These are phyloP conservation scores for Pheosia tremula DNA, from an alignment of 2,888 invertebrate genomes.

Conservation along the genomic window DNA sequence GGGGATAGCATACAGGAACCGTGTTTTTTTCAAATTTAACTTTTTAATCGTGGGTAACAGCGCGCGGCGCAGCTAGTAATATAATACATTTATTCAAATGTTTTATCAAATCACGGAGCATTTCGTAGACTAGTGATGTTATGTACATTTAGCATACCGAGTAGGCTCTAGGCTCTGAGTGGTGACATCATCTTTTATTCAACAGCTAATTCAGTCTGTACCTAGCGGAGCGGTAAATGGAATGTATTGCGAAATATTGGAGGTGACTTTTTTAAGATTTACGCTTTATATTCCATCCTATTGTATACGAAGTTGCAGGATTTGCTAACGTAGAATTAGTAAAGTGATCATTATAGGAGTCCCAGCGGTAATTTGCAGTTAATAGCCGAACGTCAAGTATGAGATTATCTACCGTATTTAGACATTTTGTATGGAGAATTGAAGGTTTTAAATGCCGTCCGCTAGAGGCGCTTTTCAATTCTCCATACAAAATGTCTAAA, in stretches of 20 bases:
- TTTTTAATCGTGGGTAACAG: too few species aligned
- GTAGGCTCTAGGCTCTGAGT: neutral
- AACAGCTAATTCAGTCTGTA: constrained; percentile 3
- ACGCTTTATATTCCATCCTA: neutral
- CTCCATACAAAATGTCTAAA: too few species aligned
- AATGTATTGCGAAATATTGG: neutral
- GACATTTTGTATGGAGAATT: too few species aligned
- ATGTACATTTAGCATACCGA: neutral
- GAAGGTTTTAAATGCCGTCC: too few species aligned
- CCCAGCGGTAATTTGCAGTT: too few species aligned
- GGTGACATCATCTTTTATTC: constrained; percentile 3
- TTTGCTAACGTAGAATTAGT: too few species aligned
- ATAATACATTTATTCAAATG: neutral
- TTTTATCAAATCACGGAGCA: neutral
- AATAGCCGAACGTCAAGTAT: too few species aligned
- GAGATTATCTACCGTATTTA: too few species aligned
- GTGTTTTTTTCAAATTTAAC: too few species aligned
- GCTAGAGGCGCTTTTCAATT: too few species aligned
- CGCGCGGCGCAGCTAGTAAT: neutral
- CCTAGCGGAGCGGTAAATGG: neutral
- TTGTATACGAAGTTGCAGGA: neutral
- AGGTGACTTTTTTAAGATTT: neutral
- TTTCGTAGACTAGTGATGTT: neutral
- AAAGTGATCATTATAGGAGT: too few species aligned
- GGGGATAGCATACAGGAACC: too few species aligned